Percentiles rank a stretch among this genome's conserved stretches.
These are phyloP conservation scores for Periophthalmus magnuspinnatus DNA, from an alignment of 2,797 vertebrate species.

Conservation along the genomic window DNA sequence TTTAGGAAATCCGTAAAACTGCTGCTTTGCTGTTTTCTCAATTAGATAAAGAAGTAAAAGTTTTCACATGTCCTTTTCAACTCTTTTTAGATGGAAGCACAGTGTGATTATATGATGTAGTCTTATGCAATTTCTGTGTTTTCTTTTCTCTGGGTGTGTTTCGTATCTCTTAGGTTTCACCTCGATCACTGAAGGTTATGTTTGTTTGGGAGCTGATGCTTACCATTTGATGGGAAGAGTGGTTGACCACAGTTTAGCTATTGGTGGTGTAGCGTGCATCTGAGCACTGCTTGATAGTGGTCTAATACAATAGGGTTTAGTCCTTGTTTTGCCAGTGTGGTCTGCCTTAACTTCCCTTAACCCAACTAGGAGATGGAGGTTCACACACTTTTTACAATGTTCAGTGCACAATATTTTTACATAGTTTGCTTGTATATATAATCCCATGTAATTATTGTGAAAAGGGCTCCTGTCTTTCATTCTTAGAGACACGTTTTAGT, in stretches of 20 bases:
- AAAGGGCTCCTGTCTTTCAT: conserved; percentile 56
- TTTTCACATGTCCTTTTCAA: conserved; percentile 58
- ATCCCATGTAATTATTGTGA: conserved; percentile 54
- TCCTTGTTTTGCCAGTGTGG: conserved; percentile 74
- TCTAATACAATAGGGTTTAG: conserved; percentile 67
- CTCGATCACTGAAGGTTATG: conserved; percentile 58
- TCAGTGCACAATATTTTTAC: neutral
- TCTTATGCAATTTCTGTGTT: conserved; percentile 26
- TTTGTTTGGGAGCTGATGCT: conserved; percentile 57
- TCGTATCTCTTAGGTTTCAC: conserved; percentile 60
- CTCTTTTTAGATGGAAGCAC: conserved; percentile 48
- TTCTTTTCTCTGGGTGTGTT: conserved; percentile 53
- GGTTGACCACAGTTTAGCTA: conserved; percentile 71
- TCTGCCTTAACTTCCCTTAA: conserved; percentile 37
- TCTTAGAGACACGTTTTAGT: conserved; percentile 63
- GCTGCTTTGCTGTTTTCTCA: conserved; percentile 45
- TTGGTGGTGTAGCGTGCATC: conserved; percentile 71
- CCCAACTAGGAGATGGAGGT: neutral
- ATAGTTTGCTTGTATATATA: conserved; percentile 2
- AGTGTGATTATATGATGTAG: conserved; percentile 46
- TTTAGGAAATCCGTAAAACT: conserved; percentile 54
- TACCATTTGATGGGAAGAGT: conserved; percentile 65
- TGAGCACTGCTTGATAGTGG: conserved; percentile 67
- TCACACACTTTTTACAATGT: neutral
- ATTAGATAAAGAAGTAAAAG: conserved; percentile 38